These are phyloP conservation scores for Apamea monoglypha DNA, from an alignment of 2,888 invertebrate species.

Conservation along the genomic window DNA sequence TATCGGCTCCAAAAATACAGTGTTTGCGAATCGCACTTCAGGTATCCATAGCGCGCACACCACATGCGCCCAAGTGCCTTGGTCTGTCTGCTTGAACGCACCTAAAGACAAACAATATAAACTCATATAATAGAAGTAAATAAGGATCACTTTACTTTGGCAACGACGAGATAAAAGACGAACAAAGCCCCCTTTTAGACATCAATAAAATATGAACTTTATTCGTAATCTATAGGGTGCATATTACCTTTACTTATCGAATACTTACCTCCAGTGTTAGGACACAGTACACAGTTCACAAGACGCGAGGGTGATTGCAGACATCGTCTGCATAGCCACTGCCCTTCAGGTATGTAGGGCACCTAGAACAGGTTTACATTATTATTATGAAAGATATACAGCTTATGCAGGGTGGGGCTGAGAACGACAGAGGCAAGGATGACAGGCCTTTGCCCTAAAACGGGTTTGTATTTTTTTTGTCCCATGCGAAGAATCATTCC, in stretches of 20 bases:
- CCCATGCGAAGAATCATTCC: neutral
- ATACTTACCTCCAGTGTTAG: constrained; percentile 95
- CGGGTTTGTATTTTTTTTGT: neutral
- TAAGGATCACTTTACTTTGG: neutral
- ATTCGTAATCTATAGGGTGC: neutral
- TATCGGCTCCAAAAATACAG: constrained; percentile 99
- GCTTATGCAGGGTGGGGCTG: neutral
- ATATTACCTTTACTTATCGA: neutral
- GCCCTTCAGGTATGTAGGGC: constrained; percentile 99
- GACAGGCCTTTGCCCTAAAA: neutral
- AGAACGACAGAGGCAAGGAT: neutral
- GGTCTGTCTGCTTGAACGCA: constrained; percentile 99
- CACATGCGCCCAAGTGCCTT: constrained; percentile 99
- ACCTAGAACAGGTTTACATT: constrained; percentile 76
- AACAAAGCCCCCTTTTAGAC: neutral
- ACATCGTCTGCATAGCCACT: constrained; percentile 99
- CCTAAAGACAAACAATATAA: constrained; percentile 81
- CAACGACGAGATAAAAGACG: neutral
- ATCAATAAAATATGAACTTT: neutral
- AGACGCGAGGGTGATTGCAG: constrained; percentile 98
- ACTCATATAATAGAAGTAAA: neutral
- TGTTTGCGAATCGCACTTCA: constrained; percentile 99
- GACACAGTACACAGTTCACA: constrained; percentile 99
- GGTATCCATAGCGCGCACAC: constrained; percentile 99
- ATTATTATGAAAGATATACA: neutral